Evolutionary conservation across 2,113 vertebrate species (phyloP).

Genomic region (Alligator sinensis): DNA sequence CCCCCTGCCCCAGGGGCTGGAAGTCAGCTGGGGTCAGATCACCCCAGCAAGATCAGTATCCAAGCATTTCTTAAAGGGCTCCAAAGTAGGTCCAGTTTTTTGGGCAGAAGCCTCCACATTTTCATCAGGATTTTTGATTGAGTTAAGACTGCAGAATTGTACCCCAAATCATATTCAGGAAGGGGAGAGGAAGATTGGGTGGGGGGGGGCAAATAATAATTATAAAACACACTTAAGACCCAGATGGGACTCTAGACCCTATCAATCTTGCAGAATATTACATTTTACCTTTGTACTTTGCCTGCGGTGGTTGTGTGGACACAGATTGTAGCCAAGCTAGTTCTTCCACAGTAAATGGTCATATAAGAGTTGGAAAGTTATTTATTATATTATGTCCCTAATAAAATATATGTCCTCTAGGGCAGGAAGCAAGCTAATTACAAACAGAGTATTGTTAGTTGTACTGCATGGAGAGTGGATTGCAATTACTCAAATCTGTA

Average conservation of each 20-base stretch:
- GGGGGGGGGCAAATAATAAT: background rate
- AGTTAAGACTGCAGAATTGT: background rate
- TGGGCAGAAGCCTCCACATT: background rate
- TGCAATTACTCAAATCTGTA: background rate
- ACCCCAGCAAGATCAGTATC: too few species aligned
- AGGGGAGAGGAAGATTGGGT: too few species aligned
- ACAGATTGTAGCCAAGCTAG: background rate
- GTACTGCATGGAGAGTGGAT: background rate
- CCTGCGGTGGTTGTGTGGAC: background rate
- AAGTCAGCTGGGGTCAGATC: too few species aligned
- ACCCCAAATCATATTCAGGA: background rate
- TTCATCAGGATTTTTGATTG: background rate
- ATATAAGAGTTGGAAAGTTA: background rate
- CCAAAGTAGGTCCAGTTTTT: background rate
- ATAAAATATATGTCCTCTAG: background rate
- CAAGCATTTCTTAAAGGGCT: too few species aligned
- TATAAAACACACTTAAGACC: slow-evolving; percentile 28
- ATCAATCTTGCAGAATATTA: background rate
- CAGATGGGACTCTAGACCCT: background rate
- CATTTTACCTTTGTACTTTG: background rate
- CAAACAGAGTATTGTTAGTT: background rate
- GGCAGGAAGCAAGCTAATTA: background rate
- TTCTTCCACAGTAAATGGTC: background rate
- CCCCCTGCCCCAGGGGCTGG: too few species aligned
- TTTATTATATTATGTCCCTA: background rate